Percentiles rank a stretch among this genome's conserved stretches.
These are phyloP conservation scores for Caenorhabditis wallacei DNA, from an alignment of 2,888 invertebrate genomes.

Conservation along the genomic window DNA sequence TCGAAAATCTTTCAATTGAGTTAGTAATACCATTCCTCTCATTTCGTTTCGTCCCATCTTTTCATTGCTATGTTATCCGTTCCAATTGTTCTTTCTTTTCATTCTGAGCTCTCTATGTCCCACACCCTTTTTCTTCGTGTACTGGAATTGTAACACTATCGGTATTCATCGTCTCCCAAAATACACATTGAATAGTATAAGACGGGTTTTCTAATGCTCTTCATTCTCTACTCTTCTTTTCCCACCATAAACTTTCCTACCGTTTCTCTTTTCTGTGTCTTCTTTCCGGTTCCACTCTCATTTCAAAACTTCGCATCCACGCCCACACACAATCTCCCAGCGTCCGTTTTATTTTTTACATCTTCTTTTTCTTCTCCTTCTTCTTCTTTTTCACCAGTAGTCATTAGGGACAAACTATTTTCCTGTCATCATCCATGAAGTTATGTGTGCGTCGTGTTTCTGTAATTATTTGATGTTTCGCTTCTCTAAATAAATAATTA, in stretches of 20 bases:
- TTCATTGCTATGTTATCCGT: not conserved
- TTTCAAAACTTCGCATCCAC: constrained; percentile 11
- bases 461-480: constrained; percentile 31
- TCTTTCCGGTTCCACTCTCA: constrained; percentile 7
- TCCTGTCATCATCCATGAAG: constrained; percentile 27
- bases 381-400: not conserved
- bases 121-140: constrained; percentile 26
- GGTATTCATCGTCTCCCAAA: constrained; percentile 9
- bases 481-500: constrained; percentile 31
- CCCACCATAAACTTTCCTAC: constrained; percentile 9
- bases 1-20: not conserved
- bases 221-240: constrained; percentile 6
- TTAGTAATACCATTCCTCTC: constrained; percentile 9
- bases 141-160: constrained; percentile 46
- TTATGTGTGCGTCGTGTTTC: constrained; percentile 12
- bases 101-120: constrained; percentile 22
- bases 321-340: constrained; percentile 8
- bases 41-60: not conserved
- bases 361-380: no score
- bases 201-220: constrained; percentile 36
- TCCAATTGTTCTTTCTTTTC: constrained; percentile 25
- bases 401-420: constrained; percentile 1
- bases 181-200: constrained; percentile 30
- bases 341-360: constrained; percentile 18
- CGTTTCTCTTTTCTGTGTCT: constrained; percentile 12